A percentile compares a stretch with the other conserved stretches of the same genome.
Evolutionary conservation across 2,888 invertebrate species (phyloP).

Genomic region (Ectemnius lituratus): DNA sequence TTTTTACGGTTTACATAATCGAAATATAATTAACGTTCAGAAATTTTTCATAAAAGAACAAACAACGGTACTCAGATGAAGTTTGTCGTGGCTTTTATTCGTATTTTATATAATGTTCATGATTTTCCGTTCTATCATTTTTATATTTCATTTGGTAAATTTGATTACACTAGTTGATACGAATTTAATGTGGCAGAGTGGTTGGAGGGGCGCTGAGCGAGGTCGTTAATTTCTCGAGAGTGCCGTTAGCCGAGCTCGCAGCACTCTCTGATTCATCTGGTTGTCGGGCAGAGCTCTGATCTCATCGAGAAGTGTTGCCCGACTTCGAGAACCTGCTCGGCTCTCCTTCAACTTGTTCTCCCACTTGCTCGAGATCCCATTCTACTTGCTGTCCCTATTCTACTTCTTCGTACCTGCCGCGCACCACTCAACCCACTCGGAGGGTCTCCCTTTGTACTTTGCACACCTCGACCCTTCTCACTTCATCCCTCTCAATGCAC

Average conservation of each 20-base stretch:
- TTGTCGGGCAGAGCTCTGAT: constrained; percentile 43
- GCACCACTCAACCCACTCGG: background rate
- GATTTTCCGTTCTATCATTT: no score
- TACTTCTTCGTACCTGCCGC: background rate
- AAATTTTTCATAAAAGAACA: no score
- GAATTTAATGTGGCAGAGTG: no score
- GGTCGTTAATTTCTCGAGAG: constrained; percentile 52
- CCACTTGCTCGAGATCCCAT: background rate
- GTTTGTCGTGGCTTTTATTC: no score
- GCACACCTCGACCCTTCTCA: background rate
- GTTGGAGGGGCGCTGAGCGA: background rate
- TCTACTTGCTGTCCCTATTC: background rate
- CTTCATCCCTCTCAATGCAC: background rate
- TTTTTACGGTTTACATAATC: no score
- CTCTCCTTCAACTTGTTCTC: constrained; percentile 6
- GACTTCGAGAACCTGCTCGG: background rate
- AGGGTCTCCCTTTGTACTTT: background rate
- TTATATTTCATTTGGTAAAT: no score
- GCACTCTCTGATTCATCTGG: constrained; percentile 42
- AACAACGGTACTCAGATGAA: no score
- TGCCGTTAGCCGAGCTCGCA: constrained; percentile 39
- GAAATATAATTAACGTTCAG: no score
- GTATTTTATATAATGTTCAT: no score
- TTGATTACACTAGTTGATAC: no score
- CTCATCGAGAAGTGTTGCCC: constrained; percentile 15